Evolutionary conservation across 2,113 vertebrate genomes (phyloP), one percentile per base, ranked within the genome.

Genomic region (Myodes glareolus): DNA sequence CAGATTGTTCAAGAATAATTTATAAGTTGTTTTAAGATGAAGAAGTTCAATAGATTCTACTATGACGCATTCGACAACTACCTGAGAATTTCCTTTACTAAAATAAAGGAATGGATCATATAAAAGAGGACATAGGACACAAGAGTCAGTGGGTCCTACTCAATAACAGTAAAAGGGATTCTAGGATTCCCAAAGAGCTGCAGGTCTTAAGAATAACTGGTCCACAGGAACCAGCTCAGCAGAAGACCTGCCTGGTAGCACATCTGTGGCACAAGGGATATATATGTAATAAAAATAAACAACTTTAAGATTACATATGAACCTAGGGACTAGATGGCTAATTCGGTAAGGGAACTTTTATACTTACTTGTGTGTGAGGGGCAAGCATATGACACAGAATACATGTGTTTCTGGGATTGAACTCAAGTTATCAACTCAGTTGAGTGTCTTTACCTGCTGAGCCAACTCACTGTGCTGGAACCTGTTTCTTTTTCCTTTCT

Each of bases 31-130:
- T 39, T 31, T 68, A 84, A 95, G n/a, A 92, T 55, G 25, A 78
- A 45, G 65, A 92, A 92, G 61, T n/a, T 50, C 55, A 88, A 39
- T 25, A 45, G n/a, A 27, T 72, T 94, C 81, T 90, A 31, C 25
- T 13, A 68, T 11, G 39, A 78, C 14, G 21, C 31, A 87, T 45
- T 29, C 92, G n/a, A 84, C 90, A 82, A 77, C 50, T 42, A 47
- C 29, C 67, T 67, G 36, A 96, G 76, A 85, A 94, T 39, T 61
- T 85, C 65, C 72, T 93, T 25, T 25, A 86, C 50, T 16, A 90
- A 94, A 92, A 85, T 76, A 42, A 84, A 96, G 77, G 58, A 90
- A 92, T 65, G 76, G 80, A 76, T n/a, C 45, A 61, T 52, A n/a
- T 25, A 67, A 52, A 88, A 65, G 65, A 92, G 92, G 61, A 73